A percentile compares a stretch with the other conserved stretches of the same genome.
These are phyloP conservation scores for Leptinotarsa peninsularis DNA, from an alignment of 2,888 invertebrate genomes.

Conservation along the genomic window DNA sequence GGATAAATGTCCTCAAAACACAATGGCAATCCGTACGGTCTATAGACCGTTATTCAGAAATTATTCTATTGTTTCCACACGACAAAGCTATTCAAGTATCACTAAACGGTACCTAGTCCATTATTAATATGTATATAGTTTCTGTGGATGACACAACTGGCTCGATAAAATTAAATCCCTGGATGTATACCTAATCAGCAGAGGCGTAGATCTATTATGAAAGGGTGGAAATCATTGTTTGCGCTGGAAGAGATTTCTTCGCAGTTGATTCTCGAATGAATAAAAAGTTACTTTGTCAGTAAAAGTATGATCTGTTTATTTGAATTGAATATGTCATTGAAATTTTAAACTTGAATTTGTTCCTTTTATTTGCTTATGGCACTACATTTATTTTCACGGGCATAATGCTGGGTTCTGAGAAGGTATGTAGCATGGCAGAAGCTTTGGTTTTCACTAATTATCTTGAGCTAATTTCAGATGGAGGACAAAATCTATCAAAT, in stretches of 20 bases:
- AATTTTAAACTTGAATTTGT: too few relatives aligned
- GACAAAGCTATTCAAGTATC: slow-evolving; percentile 40
- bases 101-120: slow-evolving; percentile 27
- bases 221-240: background rate
- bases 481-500: too few relatives aligned
- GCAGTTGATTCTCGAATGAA: background rate
- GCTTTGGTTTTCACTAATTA: too few relatives aligned
- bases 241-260: background rate
- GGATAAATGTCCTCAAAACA: background rate
- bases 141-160: slow-evolving; percentile 41
- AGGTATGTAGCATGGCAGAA: too few relatives aligned
- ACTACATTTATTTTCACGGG: too few relatives aligned
- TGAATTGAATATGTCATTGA: too few relatives aligned
- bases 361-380: too few relatives aligned
- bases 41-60: slow-evolving; percentile 36
- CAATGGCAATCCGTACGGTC: slow-evolving; percentile 25
- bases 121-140: slow-evolving; percentile 41
- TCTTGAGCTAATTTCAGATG: too few relatives aligned
- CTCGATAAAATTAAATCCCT: slow-evolving; percentile 36
- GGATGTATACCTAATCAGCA: slow-evolving; percentile 24
- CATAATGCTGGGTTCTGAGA: too few relatives aligned
- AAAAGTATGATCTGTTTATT: background rate
- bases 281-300: background rate
- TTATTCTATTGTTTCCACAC: slow-evolving; percentile 36
- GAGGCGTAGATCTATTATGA: slow-evolving; percentile 20